A percentile compares a stretch with the other conserved stretches of the same genome.
These are phyloP conservation scores for Aleiodes alternator DNA, from an alignment of 2,888 invertebrate species.

Conservation along the genomic window DNA sequence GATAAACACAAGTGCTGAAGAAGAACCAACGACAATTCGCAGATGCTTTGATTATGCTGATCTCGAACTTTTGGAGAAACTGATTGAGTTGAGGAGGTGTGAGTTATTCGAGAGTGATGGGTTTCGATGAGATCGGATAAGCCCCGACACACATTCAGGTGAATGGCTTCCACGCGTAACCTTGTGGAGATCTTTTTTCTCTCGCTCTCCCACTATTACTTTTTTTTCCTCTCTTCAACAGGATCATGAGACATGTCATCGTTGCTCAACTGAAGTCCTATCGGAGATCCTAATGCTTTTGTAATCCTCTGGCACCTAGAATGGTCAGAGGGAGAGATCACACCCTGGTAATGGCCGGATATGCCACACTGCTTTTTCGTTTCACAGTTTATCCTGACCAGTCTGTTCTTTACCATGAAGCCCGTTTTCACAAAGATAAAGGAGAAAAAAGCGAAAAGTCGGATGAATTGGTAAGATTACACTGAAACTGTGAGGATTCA, in stretches of 20 bases:
- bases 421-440: constrained; percentile 40
- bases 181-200: not conserved
- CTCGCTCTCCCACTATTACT: not conserved
- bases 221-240: constrained; percentile 17
- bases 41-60: constrained; percentile 10
- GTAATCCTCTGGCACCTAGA: constrained; percentile 50
- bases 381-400: constrained; percentile 35
- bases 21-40: constrained; percentile 16
- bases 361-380: constrained; percentile 37
- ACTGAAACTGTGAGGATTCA: constrained; percentile 28
- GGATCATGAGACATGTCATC: constrained; percentile 22
- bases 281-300: constrained; percentile 47
- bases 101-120: constrained; percentile 17
- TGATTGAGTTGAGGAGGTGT: constrained; percentile 1
- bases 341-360: constrained; percentile 36
- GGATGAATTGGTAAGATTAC: constrained; percentile 41
- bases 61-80: constrained; percentile 3
- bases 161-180: not conserved
- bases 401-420: constrained; percentile 41
- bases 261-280: constrained; percentile 33
- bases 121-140: constrained; percentile 4
- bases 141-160: not conserved
- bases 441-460: constrained; percentile 6
- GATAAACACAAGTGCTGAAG: constrained; percentile 11
- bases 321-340: constrained; percentile 17